Evolutionary conservation across 2,797 vertebrate species (phyloP), one percentile per base, ranked within the genome.

Genomic region (Gadopsis marmoratus): DNA sequence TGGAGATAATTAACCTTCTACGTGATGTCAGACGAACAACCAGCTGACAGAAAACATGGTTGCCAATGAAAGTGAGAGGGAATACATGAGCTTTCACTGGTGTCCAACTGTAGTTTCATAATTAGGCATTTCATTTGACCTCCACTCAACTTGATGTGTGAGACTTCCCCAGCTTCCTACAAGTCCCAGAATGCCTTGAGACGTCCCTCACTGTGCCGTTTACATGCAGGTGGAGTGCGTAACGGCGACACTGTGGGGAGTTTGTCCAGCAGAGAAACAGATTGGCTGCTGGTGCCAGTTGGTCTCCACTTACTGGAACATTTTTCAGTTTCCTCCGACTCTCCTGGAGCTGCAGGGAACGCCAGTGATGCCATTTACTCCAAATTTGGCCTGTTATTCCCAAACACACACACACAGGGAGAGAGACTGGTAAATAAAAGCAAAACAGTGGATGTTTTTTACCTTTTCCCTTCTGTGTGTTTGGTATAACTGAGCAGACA

Each of bases 101-200:
- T 43, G 39, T 37, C 16, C 9, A 7, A 39, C 7, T 14, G 14
- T 45, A 17, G 14, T 45, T 45, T 19, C 17, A 19, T 47, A 47
- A 47, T 47, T 47, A 47, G 45, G 7, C 19, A 3, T 8, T 47
- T 19, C 5, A 47, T 47, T 47, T 45, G 7, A 31, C 26, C 0
- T n/a, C n/a, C 0, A 19, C n/a, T 33, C 43, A 4, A 35, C 45
- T 1, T 3, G 13, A 16, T 16, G 33, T 21, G 19, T 35, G 35
- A 43, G 11, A 3, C 50, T n/a, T 17, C 21, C 16, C 8, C 23
- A 14, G 26, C 3, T 11, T 67, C 61, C 78, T 48, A 54, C 58
- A 64, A 35, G 58, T 58, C 74, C 74, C 74, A 78, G 53, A 64
- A 77, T 53, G 39, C 74, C 19, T 64, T 58, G 21, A 26, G 54